Base-by-base conservation (phyloP, 1,140 invertebrate genomes). In the Triops longicaudatus region DNA sequence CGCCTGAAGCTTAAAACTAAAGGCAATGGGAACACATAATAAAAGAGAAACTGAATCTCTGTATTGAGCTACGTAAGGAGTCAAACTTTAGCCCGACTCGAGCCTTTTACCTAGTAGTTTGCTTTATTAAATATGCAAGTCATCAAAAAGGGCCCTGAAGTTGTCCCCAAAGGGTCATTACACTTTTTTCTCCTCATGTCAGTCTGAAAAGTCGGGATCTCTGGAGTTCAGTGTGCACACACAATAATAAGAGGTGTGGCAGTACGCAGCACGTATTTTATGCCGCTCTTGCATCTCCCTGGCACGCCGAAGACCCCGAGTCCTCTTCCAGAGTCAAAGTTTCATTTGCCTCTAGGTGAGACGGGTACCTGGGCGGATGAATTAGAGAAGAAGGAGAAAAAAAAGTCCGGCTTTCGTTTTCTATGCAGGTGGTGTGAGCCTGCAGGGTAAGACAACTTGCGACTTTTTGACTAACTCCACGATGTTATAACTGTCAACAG, bases 121-220 rank as follows among this genome's bases (percentile, higher is more conserved):
- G 50, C 50, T 63, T 63, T 14, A 63, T 63, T 63, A 63, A n/a
- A 63, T 63, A 63, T 63, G 50, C 50, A 63, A 63, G 50, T 63
- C 50, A 63, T 63, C 50, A 63, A 63, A 63, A 63, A 22, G 17
- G 22, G 50, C 50, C 50, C 50, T 17, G 17, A 14, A 63, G 50
- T 63, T 63, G 50, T 63, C 50, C 50, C 50, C 14, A n/a, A 9
- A 63, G 50, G 50, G 50, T 63, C 22, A 63, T 63, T 63, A 10
- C 50, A 63, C 22, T 9, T 63, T 63, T 63, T 63, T 63, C 22
- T 63, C 14, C 50, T 63, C 50, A 6, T 63, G 50, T 22, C 50
- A 22, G 50, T 63, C 14, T 63, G 17, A 63, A 17, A 37, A 6
- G 14, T 17, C 7, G 50, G n/a, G 50, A 63, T 63, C 50, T 63